Evolutionary conservation across 2,888 invertebrate genomes (phyloP), one percentile per base, ranked within the genome.

Genomic region (Scaptomyza caliginosa): DNA sequence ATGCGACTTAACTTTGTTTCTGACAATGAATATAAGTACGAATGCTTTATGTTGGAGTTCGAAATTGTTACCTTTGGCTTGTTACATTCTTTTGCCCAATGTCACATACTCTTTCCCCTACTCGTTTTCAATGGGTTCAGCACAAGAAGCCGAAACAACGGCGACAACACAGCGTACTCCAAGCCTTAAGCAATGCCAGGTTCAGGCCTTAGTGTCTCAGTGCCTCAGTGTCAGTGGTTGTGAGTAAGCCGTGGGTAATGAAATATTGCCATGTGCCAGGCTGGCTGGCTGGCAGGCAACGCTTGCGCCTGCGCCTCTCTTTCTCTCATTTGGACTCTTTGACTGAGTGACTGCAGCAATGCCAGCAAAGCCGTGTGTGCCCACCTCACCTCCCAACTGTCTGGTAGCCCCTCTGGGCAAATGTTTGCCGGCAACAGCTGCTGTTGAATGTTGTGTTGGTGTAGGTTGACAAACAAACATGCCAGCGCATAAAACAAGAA

Each of bases 401-500:
- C 65, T 58, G 23, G 32, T 24, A 5, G 45, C 52, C 54, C 72
- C 19, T 51, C 56, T 63, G 36, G 59, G 66, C 67, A 77, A 83
- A 78, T 86, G 83, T 78, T 86, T 70, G 81, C 80, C 72, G 78
- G 81, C 68, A 83, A 86, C 83, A 83, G 83, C 83, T 80, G 81
- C 82, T 78, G 68, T 34, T 36, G 56, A 28, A 57, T 58, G 49
- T 39, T 55, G 59, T 75, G 73, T 73, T 75, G 71, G 76, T 81
- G 76, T 82, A 73, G 85, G 85, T 82, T 85, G 86, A 85, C 82
- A 85, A 82, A 82, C 80, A 83, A 80, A 82, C 82, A 85, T 83
- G 86, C 82, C 86, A 85, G 80, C 74, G 83, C 82, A 83, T 83
- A 77, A 85, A 85, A 77, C 68, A 74, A 69, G 55, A 43, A 68